Percentiles rank a stretch among this genome's conserved stretches.
Conservation (phyloP, 1,140 invertebrate species). For the Apis dorsata region DNA sequence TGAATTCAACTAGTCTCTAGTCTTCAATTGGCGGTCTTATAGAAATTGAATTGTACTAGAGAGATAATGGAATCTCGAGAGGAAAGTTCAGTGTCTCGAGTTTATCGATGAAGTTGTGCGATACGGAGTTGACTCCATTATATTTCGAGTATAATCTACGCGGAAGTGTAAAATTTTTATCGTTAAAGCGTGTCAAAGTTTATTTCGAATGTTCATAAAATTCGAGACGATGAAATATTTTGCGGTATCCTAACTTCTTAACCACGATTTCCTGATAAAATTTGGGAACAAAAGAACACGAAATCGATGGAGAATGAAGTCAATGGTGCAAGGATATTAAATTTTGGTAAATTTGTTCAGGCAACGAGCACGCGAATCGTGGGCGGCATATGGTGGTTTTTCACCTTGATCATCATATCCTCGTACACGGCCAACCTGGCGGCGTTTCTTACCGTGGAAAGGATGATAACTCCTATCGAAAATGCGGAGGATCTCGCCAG, state of each 20-base stretch:
- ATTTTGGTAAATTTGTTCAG: slow-evolving; percentile 67
- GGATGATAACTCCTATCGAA: slow-evolving; percentile 93
- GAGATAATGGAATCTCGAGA: slow-evolving; percentile 16
- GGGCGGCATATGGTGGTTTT: slow-evolving; percentile 93
- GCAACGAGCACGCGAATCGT: slow-evolving; percentile 88
- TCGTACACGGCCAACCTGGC: slow-evolving; percentile 95
- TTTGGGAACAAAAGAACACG: too few species aligned
- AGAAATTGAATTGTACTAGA: background rate
- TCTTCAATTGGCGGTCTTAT: background rate
- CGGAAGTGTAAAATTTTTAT: background rate
- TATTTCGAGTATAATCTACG: too few species aligned
- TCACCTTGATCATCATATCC: slow-evolving; percentile 92
- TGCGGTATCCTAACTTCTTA: background rate
- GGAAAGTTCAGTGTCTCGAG: background rate
- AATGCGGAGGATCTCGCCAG: slow-evolving; percentile 91
- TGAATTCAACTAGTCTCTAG: background rate
- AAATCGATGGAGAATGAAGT: too few species aligned
- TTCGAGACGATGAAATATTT: background rate
- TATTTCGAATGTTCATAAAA: background rate
- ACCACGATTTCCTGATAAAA: too few species aligned
- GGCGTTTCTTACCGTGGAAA: slow-evolving; percentile 92
- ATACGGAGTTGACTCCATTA: too few species aligned
- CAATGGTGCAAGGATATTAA: background rate
- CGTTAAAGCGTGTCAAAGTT: too few species aligned
- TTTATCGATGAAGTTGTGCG: background rate